phyloP scores from a whole-genome alignment of 92 coral and sea anemone genomes.

The Porites rus region DNA sequence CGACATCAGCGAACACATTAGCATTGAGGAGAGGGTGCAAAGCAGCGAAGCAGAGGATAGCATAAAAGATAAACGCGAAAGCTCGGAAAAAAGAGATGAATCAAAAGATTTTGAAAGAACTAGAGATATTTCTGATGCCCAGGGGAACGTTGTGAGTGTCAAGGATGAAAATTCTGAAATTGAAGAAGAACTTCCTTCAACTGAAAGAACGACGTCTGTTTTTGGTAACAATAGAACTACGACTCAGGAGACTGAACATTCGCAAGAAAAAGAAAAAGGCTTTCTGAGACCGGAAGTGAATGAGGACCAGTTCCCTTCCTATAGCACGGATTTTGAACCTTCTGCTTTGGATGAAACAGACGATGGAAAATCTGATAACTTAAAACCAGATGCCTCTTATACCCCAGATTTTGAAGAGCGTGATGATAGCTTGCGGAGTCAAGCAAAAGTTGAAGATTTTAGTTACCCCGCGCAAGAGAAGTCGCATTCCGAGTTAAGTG shows the following conservation, averaged over 20 bases:
- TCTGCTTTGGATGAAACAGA: constrained; percentile 55
- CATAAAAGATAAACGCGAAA: not conserved
- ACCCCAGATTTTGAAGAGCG: constrained; percentile 61
- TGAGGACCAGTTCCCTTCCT: constrained; percentile 30
- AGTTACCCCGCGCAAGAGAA: not conserved
- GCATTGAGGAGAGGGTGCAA: constrained; percentile 54
- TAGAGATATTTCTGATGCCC: constrained; percentile 14
- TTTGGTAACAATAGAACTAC: not conserved
- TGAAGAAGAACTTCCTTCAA: constrained; percentile 35
- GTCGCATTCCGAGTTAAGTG: not conserved
- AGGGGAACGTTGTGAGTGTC: constrained; percentile 32
- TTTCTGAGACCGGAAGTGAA: not conserved
- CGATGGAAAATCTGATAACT: constrained; percentile 16
- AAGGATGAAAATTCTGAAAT: constrained; percentile 57
- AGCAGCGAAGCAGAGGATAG: not conserved
- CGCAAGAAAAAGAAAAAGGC: constrained; percentile 12
- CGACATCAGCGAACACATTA: constrained; percentile 79
- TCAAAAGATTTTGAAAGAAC: constrained; percentile 15
- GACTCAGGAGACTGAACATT: constrained; percentile 11
- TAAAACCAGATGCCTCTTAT: constrained; percentile 42
- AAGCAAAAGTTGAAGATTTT: not conserved
- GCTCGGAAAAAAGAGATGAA: not conserved
- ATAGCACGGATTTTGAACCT: constrained; percentile 71
- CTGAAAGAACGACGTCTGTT: not conserved
- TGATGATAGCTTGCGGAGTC: not conserved